A percentile compares a stretch with the other conserved stretches of the same genome.
phyloP scores from a whole-genome alignment of 2,888 invertebrate genomes.

The Spodoptera exigua region DNA sequence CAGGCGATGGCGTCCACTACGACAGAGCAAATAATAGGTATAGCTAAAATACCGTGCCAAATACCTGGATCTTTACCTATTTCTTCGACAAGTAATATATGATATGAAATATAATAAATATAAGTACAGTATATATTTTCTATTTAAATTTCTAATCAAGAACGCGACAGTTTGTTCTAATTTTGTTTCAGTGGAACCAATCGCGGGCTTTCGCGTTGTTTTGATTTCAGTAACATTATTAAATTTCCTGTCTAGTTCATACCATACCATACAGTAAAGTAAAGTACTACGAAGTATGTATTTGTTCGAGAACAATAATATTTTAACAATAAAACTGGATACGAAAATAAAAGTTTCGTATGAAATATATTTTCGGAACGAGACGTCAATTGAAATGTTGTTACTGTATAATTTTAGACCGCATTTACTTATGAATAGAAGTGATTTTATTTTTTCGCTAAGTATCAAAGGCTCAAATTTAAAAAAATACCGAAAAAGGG shows the following conservation, averaged over 20 bases:
- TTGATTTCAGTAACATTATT: slow-evolving; percentile 23
- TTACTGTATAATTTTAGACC: slow-evolving; percentile 48
- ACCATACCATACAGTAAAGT: neutral
- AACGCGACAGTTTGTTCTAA: neutral
- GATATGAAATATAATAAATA: too few relatives aligned
- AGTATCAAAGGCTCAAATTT: too few relatives aligned
- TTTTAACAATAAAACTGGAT: slow-evolving; percentile 10
- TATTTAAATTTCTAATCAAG: too few relatives aligned
- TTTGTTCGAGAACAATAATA: slow-evolving; percentile 29
- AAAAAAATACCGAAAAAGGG: too few relatives aligned
- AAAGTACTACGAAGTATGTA: slow-evolving; percentile 10
- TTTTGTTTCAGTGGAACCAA: slow-evolving; percentile 5
- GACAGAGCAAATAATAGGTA: too few relatives aligned
- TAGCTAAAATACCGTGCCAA: too few relatives aligned
- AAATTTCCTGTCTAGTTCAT: slow-evolving; percentile 17
- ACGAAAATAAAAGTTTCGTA: slow-evolving; percentile 20
- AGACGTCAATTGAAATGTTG: slow-evolving; percentile 25
- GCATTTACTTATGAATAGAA: slow-evolving; percentile 12
- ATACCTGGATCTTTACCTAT: too few relatives aligned
- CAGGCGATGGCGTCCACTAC: too few relatives aligned
- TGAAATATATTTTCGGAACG: slow-evolving; percentile 31
- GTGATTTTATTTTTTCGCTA: too few relatives aligned
- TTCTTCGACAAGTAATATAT: too few relatives aligned
- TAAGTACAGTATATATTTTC: too few relatives aligned
- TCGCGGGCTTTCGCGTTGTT: slow-evolving; percentile 4